These are phyloP conservation scores for Callipepla squamata DNA, from an alignment of 2,113 vertebrate species.

Conservation along the genomic window DNA sequence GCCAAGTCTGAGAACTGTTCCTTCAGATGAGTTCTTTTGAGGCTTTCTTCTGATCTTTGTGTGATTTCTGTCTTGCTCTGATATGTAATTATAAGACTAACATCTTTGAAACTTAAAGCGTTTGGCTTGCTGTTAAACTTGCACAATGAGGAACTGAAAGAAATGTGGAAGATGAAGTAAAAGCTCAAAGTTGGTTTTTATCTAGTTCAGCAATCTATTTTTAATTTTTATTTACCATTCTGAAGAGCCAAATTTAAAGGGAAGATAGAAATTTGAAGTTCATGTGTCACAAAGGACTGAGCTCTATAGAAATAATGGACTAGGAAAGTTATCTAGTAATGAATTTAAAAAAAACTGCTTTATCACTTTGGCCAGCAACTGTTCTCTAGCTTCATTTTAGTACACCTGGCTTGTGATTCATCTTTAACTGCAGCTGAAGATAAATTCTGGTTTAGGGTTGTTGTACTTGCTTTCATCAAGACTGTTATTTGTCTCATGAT, in stretches of 20 bases:
- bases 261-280: background rate
- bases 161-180: background rate
- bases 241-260: background rate
- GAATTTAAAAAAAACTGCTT: background rate
- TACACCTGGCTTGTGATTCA: background rate
- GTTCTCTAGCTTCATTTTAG: background rate
- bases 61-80: constrained; percentile 4
- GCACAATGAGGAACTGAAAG: background rate
- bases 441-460: background rate
- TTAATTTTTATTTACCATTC: background rate
- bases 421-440: background rate
- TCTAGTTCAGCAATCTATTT: background rate
- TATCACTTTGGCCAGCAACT: background rate
- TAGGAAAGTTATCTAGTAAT: background rate
- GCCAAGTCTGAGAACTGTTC: background rate
- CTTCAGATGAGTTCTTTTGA: constrained; percentile 31
- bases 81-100: constrained; percentile 16
- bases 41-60: constrained; percentile 37
- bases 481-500: background rate
- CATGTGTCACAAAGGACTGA: background rate
- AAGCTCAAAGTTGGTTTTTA: background rate
- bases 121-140: background rate
- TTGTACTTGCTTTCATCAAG: background rate
- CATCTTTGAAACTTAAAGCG: background rate
- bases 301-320: background rate